These are phyloP conservation scores for Zaprionus ghesquierei DNA, from an alignment of 1,140 invertebrate species.

Conservation along the genomic window DNA sequence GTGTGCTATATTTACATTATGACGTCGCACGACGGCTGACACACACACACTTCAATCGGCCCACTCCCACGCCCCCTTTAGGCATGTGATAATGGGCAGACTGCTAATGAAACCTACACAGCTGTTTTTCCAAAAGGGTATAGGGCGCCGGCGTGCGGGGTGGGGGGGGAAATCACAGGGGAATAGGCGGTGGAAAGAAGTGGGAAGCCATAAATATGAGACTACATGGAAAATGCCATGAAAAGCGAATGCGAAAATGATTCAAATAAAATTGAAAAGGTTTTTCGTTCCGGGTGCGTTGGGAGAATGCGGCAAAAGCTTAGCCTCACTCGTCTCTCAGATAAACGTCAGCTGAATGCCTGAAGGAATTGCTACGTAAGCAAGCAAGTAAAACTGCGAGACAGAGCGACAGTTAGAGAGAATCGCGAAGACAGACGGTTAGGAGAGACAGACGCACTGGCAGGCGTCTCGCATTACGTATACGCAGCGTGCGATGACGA, in stretches of 20 bases:
- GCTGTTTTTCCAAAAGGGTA: slow-evolving; percentile 31
- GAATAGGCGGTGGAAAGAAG: slow-evolving; percentile 47
- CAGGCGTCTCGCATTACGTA: slow-evolving; percentile 55
- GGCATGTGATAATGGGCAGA: slow-evolving; percentile 42
- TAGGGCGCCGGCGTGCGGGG: background rate
- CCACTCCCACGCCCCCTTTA: slow-evolving; percentile 15
- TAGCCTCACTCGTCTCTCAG: background rate
- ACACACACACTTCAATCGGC: background rate
- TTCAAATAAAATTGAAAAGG: slow-evolving; percentile 60
- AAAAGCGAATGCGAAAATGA: slow-evolving; percentile 42
- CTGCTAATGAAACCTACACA: slow-evolving; percentile 53
- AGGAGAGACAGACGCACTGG: background rate
- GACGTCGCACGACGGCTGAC: slow-evolving; percentile 35
- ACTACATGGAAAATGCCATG: slow-evolving; percentile 53
- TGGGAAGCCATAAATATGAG: slow-evolving; percentile 62
- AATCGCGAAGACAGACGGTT: background rate
- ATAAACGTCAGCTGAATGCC: slow-evolving; percentile 1
- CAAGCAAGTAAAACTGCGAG: slow-evolving; percentile 48
- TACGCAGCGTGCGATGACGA: slow-evolving; percentile 59
- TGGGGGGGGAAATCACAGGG: background rate
- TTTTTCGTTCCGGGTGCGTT: slow-evolving; percentile 30
- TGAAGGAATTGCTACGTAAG: slow-evolving; percentile 55
- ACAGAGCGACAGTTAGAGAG: background rate
- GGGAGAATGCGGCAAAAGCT: slow-evolving; percentile 17
- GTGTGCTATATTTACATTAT: slow-evolving; percentile 23